phyloP scores from a whole-genome alignment of 2,797 vertebrate genomes.

The Mormyrops attenuatus region DNA sequence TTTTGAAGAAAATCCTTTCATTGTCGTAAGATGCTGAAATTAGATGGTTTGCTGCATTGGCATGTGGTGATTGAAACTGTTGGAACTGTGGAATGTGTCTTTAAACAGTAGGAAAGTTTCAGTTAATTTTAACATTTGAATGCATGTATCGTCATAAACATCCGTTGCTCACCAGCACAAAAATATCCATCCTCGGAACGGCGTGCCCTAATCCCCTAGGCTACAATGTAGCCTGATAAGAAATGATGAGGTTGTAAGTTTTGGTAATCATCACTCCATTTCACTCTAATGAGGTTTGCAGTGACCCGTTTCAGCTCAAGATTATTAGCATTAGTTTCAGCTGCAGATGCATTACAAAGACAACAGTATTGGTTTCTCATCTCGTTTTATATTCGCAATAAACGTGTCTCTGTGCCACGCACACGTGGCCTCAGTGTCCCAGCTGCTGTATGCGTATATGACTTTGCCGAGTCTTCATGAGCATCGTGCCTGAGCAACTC shows the following conservation, averaged over 20 bases:
- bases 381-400: constrained; percentile 8
- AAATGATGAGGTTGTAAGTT: constrained; percentile 1
- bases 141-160: constrained; percentile 49
- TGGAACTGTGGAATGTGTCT: constrained; percentile 53
- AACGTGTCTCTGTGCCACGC: not conserved
- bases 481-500: not conserved
- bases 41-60: not conserved
- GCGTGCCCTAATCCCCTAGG: not conserved
- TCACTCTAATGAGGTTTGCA: constrained; percentile 17
- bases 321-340: constrained; percentile 9
- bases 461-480: not conserved
- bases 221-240: not conserved
- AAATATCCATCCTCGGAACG: constrained; percentile 21
- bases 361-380: constrained; percentile 11
- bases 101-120: constrained; percentile 38
- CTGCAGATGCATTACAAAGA: not conserved
- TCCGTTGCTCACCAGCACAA: constrained; percentile 30
- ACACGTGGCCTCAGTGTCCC: not conserved
- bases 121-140: constrained; percentile 38
- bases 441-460: not conserved
- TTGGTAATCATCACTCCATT: constrained; percentile 17
- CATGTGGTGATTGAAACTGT: not conserved
- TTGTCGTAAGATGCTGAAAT: not conserved
- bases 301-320: constrained; percentile 13
- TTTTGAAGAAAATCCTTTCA: not conserved